Conservation (phyloP, 1,140 invertebrate genomes). For the Procambarus virginalis region DNA sequence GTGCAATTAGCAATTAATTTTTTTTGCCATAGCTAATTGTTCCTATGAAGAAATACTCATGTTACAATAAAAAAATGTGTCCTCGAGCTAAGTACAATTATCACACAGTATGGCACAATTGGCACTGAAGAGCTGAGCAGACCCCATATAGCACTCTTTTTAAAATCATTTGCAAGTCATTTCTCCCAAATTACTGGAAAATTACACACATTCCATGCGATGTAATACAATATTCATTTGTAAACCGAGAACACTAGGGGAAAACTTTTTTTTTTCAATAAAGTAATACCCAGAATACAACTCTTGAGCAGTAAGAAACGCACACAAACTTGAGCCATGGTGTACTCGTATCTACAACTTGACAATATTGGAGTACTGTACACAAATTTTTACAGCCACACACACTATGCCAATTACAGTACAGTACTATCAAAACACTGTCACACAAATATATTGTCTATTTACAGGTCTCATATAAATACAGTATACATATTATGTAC, state of each 20-base stretch:
- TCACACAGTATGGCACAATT: constrained; percentile 22
- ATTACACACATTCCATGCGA: neutral
- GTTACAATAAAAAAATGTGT: neutral
- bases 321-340: constrained; percentile 14
- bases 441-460: constrained; percentile 34
- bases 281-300: constrained; percentile 2
- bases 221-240: neutral
- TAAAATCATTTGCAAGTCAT: neutral
- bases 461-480: constrained; percentile 44
- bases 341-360: neutral
- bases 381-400: neutral
- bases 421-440: constrained; percentile 23
- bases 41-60: neutral
- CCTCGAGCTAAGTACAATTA: constrained; percentile 1
- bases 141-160: constrained; percentile 25
- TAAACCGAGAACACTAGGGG: neutral
- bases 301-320: constrained; percentile 25
- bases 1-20: neutral
- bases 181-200: neutral
- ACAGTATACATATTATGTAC: constrained; percentile 23
- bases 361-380: neutral
- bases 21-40: neutral
- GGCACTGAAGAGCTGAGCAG: neutral
- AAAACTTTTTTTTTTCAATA: neutral
- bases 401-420: neutral